Evolutionary conservation across 2,113 vertebrate genomes (phyloP), one percentile per base, ranked within the genome.

Genomic region (Oreocharis arfaki): DNA sequence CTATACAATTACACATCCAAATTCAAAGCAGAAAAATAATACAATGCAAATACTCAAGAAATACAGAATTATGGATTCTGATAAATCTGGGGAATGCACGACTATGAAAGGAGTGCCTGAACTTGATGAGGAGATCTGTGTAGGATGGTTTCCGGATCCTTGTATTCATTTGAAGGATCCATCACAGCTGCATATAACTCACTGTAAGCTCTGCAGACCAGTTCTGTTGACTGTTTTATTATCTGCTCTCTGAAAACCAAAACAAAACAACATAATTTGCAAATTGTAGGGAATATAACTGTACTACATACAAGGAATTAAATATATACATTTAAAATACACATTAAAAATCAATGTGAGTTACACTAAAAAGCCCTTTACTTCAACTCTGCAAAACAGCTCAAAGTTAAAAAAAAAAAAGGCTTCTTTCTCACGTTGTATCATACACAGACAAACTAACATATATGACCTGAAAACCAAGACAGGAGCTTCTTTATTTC

Each of bases 121-220:
- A 99, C 99, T 98, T 99, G 99, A 96, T 99, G 98, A 33, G 99
- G 99, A 26, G 98, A 98, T 95, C 99, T 97, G 93, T 99, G 98
- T 3, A 99, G 95, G 90, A 99, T 97, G 82, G 88, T 98, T 96
- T 99, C 99, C 8, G 98, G 98, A n/a, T 99, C 99, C 94, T 98
- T 99, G 95, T 99, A 99, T 63, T 87, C 95, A 32, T 98, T 99
- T 50, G 84, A 83, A 15, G 99, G 98, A 95, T 98, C 95, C 98
- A 98, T 98, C 93, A 99, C 98, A 11, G 99, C 98, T 11, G 98
- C 89, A 87, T 99, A 98, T n/a, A 99, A 97, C 89, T 99, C 99
- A 69, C 89, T 97, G 56, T 99, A 99, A 41, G 99, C 99, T 97
- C 99, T 97, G 96, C 98, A 99, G 93, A 99, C 98, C 94, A 99